Evolutionary conservation across 2,888 invertebrate genomes (phyloP).

Genomic region (Lycia hirtaria): DNA sequence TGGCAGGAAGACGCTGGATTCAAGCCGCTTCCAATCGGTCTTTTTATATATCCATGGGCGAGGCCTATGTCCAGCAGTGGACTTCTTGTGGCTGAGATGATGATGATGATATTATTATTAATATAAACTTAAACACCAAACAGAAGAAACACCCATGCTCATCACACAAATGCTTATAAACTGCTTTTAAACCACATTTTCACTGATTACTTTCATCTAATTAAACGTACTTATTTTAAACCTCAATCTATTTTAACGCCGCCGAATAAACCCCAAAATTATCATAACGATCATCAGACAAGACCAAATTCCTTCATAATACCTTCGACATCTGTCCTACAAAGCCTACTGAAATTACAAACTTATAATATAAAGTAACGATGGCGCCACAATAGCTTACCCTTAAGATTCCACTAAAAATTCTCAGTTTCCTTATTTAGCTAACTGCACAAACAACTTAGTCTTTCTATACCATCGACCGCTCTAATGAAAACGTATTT

Average conservation of each 20-base stretch:
- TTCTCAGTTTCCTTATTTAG: background rate
- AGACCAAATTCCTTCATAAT: conserved; percentile 50
- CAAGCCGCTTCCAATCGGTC: no score
- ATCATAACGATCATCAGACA: conserved; percentile 35
- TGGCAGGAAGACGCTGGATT: no score
- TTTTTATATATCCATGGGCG: no score
- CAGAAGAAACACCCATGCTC: no score
- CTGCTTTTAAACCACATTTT: background rate
- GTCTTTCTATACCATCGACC: conserved; percentile 44
- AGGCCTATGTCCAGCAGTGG: no score
- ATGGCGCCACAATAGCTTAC: background rate
- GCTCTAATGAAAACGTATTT: conserved; percentile 84
- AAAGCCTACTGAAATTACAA: conserved; percentile 25
- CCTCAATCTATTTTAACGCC: conserved; percentile 22
- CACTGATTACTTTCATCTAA: background rate
- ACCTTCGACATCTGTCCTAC: conserved; percentile 66
- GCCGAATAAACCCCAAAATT: conserved; percentile 24
- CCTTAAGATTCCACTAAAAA: background rate
- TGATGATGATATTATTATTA: no score
- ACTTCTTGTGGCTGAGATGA: no score
- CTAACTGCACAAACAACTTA: background rate
- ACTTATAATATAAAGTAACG: background rate
- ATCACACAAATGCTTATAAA: no score
- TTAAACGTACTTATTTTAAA: conserved; percentile 15
- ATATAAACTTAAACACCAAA: no score